These are phyloP conservation scores for Drosophila meridiana DNA, from an alignment of 2,888 invertebrate species.

Conservation along the genomic window DNA sequence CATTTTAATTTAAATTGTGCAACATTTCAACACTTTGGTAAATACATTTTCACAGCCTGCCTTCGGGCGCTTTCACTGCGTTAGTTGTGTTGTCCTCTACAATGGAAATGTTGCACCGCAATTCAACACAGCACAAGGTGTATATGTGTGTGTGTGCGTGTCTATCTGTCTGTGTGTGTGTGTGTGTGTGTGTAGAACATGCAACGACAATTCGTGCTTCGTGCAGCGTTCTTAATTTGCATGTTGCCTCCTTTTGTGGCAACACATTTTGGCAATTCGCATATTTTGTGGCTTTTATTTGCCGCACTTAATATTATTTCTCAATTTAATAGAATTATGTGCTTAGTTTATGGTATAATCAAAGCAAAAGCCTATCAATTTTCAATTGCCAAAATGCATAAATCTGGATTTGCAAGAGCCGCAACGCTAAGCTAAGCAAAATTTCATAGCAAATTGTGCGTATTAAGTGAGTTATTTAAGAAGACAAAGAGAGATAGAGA, in stretches of 20 bases:
- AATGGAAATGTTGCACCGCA: conserved; percentile 23
- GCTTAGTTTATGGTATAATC: conserved; percentile 16
- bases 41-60: conserved; percentile 61
- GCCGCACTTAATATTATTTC: conserved; percentile 42
- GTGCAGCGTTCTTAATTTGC: conserved; percentile 41
- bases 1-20: conserved; percentile 81
- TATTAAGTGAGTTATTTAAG: conserved; percentile 4
- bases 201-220: conserved; percentile 25
- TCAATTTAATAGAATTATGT: conserved; percentile 23
- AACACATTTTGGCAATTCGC: conserved; percentile 10
- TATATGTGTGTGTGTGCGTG: background rate
- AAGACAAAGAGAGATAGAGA: background rate
- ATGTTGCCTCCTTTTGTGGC: conserved; percentile 40
- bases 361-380: background rate
- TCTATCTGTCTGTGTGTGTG: conserved; percentile 6
- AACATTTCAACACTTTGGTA: conserved; percentile 79
- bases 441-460: conserved; percentile 10
- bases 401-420: conserved; percentile 9
- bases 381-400: conserved; percentile 7
- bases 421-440: background rate
- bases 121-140: conserved; percentile 11
- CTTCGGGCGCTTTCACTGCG: conserved; percentile 51
- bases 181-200: conserved; percentile 3
- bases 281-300: conserved; percentile 40
- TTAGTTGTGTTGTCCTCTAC: conserved; percentile 20